These are phyloP conservation scores for Ptilonorhynchus violaceus DNA, from an alignment of 2,113 vertebrate genomes.

Conservation along the genomic window DNA sequence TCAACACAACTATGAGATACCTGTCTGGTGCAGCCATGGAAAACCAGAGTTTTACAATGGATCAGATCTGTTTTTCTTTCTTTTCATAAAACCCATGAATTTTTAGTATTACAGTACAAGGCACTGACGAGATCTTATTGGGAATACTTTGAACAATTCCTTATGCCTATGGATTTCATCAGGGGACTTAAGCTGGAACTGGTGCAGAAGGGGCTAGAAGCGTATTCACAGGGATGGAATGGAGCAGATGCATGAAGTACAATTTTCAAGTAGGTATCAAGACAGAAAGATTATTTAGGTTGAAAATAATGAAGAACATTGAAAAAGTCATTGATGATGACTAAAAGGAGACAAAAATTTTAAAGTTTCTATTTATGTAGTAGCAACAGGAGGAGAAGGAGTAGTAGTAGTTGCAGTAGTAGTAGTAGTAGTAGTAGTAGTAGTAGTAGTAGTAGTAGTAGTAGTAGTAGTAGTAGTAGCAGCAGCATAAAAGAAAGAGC, in stretches of 20 bases:
- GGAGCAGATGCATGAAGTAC: neutral
- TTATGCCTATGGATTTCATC: neutral
- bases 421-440: neutral
- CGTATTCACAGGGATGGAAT: neutral
- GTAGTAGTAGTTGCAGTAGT: too few species aligned
- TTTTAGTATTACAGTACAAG: neutral
- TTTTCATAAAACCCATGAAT: neutral
- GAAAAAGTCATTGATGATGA: fast-evolving
- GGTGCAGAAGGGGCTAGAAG: neutral
- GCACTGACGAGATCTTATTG: fast-evolving
- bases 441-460: too few species aligned
- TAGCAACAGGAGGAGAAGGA: too few species aligned
- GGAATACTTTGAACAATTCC: neutral
- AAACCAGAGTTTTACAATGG: neutral
- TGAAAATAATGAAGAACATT: neutral
- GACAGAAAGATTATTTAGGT: neutral
- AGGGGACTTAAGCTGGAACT: neutral
- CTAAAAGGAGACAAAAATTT: neutral
- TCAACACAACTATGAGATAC: neutral
- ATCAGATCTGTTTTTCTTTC: neutral
- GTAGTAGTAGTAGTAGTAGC: too few species aligned
- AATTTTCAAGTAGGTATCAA: neutral
- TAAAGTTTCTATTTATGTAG: neutral
- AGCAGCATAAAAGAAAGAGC: neutral
- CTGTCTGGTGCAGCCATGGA: neutral